A percentile compares a stretch with the other conserved stretches of the same genome.
Evolutionary conservation across 35 echinoderm and acorn worm genomes (phyloP).

Genomic region (Heliocidaris tuberculata): DNA sequence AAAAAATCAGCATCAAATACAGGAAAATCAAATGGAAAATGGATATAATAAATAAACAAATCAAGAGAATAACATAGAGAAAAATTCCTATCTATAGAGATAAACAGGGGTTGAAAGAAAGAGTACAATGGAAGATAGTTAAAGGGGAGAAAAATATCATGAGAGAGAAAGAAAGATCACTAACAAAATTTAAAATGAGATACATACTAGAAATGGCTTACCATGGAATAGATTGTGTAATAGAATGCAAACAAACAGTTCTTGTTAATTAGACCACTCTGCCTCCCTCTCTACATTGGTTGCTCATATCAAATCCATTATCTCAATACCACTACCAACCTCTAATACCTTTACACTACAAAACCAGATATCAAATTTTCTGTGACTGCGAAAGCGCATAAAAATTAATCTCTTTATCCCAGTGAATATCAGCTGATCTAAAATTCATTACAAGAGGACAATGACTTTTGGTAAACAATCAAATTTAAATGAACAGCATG

Average conservation of each 20-base stretch:
- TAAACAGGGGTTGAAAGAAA: neutral
- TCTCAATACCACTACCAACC: neutral
- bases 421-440: neutral
- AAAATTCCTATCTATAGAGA: no score
- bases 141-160: no score
- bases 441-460: neutral
- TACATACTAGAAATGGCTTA: neutral
- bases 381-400: neutral
- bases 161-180: neutral
- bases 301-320: neutral
- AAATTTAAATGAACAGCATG: neutral
- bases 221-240: neutral
- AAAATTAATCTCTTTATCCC: neutral
- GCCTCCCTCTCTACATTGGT: neutral
- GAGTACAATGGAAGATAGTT: neutral
- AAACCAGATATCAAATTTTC: neutral
- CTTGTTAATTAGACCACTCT: neutral
- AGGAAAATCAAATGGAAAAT: no score
- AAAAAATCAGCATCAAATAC: no score
- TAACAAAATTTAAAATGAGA: neutral
- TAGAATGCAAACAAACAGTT: neutral
- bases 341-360: neutral
- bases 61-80: no score
- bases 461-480: neutral
- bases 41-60: no score